Percentiles rank a stretch among this genome's conserved stretches.
Conservation (phyloP, 2,888 invertebrate genomes). For the Abrostola triplasia region DNA sequence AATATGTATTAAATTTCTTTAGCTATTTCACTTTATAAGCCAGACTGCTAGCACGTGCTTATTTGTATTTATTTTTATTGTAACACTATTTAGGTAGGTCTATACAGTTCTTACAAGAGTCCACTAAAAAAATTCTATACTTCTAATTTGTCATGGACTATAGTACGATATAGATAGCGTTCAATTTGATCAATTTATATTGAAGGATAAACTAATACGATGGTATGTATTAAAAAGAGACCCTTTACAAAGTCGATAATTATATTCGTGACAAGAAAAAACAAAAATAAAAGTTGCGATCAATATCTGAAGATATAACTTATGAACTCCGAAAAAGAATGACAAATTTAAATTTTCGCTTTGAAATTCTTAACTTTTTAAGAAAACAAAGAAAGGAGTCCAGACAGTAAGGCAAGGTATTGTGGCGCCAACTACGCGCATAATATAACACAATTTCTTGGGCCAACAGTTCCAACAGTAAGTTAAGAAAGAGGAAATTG, state of each 20-base stretch:
- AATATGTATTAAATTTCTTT: slow-evolving; percentile 57
- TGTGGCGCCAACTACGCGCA: slow-evolving; percentile 42
- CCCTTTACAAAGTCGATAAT: neutral
- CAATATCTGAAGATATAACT: too few species aligned
- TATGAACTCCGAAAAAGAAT: neutral
- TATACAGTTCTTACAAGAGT: neutral
- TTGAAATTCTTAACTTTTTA: slow-evolving; percentile 10
- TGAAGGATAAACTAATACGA: neutral
- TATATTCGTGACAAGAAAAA: neutral
- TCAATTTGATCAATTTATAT: too few species aligned
- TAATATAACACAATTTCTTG: slow-evolving; percentile 51
- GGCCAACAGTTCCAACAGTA: slow-evolving; percentile 36
- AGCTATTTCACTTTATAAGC: slow-evolving; percentile 41
- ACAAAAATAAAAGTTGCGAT: too few species aligned
- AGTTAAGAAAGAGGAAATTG: slow-evolving; percentile 56
- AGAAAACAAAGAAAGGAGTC: slow-evolving; percentile 42
- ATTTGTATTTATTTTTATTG: slow-evolving; percentile 12
- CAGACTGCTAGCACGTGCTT: slow-evolving; percentile 2
- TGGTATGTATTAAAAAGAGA: neutral
- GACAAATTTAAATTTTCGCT: slow-evolving; percentile 21
- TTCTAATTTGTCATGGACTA: too few species aligned
- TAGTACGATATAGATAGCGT: too few species aligned
- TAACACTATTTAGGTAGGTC: neutral
- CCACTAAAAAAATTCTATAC: neutral
- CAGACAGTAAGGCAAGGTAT: slow-evolving; percentile 34